Conservation (phyloP, 2,113 vertebrate genomes). For the Rhinolophus ferrumequinum region DNA sequence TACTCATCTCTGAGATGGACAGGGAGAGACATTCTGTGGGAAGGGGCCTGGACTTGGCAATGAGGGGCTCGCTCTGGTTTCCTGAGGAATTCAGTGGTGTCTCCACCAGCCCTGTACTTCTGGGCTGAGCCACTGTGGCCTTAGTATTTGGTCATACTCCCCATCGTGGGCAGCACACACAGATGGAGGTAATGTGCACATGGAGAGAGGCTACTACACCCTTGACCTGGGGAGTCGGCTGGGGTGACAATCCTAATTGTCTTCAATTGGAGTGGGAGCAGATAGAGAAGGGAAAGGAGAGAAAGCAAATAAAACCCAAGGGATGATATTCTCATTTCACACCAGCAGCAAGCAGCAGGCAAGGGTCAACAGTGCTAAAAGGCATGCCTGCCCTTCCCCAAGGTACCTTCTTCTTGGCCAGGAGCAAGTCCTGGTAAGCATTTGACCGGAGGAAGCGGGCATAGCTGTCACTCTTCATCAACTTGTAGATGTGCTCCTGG, state of each 20-base stretch:
- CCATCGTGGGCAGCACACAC: neutral
- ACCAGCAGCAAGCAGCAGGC: constrained; percentile 88
- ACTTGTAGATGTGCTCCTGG: constrained; percentile 98
- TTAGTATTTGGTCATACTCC: neutral
- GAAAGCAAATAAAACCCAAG: constrained; percentile 65
- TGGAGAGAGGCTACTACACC: constrained; percentile 44
- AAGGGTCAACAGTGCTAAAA: constrained; percentile 83
- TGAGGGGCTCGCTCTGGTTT: neutral
- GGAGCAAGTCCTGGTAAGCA: constrained; percentile 96
- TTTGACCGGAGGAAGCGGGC: constrained; percentile 96
- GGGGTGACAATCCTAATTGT: constrained; percentile 63
- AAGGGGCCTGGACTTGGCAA: neutral
- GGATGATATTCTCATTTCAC: constrained; percentile 81
- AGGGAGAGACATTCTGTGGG: neutral
- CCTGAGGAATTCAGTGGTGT: neutral
- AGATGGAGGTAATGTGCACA: neutral
- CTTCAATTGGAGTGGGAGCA: constrained; percentile 46
- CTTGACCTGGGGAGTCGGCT: neutral
- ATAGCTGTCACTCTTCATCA: constrained; percentile 99
- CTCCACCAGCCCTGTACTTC: neutral
- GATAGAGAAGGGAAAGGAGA: constrained; percentile 67
- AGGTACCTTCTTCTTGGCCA: constrained; percentile 96
- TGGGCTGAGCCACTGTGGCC: neutral
- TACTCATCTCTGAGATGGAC: neutral
- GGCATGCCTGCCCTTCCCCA: constrained; percentile 85